phyloP scores from a whole-genome alignment of 1,140 invertebrate genomes.

The Hypothenemus hampei region DNA sequence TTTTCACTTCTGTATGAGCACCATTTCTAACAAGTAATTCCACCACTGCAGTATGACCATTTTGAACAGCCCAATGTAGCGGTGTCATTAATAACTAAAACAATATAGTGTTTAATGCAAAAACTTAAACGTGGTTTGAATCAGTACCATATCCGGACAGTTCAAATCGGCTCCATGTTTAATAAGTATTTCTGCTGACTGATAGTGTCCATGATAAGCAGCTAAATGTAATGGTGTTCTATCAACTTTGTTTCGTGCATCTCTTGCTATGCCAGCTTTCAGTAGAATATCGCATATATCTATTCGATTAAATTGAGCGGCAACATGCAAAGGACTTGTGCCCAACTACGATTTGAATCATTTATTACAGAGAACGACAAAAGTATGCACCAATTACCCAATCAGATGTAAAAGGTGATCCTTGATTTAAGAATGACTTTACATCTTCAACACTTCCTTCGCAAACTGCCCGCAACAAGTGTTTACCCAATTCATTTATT shows the following conservation, averaged over 20 bases:
- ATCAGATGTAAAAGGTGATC: conserved; percentile 85
- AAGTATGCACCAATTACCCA: conserved; percentile 60
- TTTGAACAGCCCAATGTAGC: conserved; percentile 90
- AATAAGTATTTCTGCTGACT: conserved; percentile 73
- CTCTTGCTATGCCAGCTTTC: conserved; percentile 77
- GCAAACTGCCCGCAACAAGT: conserved; percentile 70
- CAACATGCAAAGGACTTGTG: conserved; percentile 82
- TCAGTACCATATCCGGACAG: conserved; percentile 75
- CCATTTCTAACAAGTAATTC: conserved; percentile 66
- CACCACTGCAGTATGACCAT: conserved; percentile 67
- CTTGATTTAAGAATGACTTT: conserved; percentile 68
- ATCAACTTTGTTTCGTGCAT: conserved; percentile 88
- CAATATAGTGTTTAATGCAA: not conserved
- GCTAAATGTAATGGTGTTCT: conserved; percentile 86
- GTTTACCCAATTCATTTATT: conserved; percentile 69
- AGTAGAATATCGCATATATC: conserved; percentile 79
- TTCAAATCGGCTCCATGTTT: conserved; percentile 72
- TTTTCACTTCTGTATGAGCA: conserved; percentile 60
- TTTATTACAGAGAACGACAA: not conserved
- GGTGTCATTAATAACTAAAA: conserved; percentile 85
- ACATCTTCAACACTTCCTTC: conserved; percentile 74
- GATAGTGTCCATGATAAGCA: conserved; percentile 75
- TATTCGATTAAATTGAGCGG: conserved; percentile 75
- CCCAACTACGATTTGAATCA: conserved; percentile 63
- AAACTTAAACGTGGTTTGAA: not conserved